A percentile compares a stretch with the other conserved stretches of the same genome.
phyloP scores from a whole-genome alignment of 1,140 invertebrate genomes.

The Achatina immaculata region DNA sequence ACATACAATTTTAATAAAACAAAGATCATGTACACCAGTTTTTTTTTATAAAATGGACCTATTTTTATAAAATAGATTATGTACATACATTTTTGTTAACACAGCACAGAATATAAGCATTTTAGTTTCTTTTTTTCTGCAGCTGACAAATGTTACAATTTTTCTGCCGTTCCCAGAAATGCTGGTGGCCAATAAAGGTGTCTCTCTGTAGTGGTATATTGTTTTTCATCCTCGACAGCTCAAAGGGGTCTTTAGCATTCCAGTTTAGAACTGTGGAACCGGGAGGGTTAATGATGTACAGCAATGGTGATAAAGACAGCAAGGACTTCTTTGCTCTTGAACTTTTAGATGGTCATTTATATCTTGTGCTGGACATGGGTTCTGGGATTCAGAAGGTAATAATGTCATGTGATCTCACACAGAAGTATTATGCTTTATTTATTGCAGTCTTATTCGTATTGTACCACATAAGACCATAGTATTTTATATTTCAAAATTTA shows the following conservation, averaged over 20 bases:
- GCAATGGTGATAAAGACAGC: slow-evolving; percentile 71
- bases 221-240: slow-evolving; percentile 72
- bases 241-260: slow-evolving; percentile 87
- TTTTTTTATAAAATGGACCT: too few species aligned
- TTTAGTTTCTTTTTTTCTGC: not conserved
- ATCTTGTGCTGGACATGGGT: slow-evolving; percentile 90
- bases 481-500: too few species aligned
- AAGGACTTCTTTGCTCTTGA: slow-evolving; percentile 94
- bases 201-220: slow-evolving; percentile 30
- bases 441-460: too few species aligned
- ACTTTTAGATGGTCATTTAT: slow-evolving; percentile 91
- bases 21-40: too few species aligned
- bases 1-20: too few species aligned
- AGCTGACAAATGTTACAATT: too few species aligned
- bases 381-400: slow-evolving; percentile 76
- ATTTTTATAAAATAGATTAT: too few species aligned
- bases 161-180: not conserved
- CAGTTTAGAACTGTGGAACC: slow-evolving; percentile 90
- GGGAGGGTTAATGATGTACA: slow-evolving; percentile 93
- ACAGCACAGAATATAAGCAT: too few species aligned
- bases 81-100: too few species aligned
- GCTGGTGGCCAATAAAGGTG: not conserved
- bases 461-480: too few species aligned
- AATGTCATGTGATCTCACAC: not conserved
- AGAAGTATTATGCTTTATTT: too few species aligned